Evolutionary conservation across 2,113 vertebrate genomes (phyloP), one percentile per base, ranked within the genome.

Genomic region (Serilophus lunatus): DNA sequence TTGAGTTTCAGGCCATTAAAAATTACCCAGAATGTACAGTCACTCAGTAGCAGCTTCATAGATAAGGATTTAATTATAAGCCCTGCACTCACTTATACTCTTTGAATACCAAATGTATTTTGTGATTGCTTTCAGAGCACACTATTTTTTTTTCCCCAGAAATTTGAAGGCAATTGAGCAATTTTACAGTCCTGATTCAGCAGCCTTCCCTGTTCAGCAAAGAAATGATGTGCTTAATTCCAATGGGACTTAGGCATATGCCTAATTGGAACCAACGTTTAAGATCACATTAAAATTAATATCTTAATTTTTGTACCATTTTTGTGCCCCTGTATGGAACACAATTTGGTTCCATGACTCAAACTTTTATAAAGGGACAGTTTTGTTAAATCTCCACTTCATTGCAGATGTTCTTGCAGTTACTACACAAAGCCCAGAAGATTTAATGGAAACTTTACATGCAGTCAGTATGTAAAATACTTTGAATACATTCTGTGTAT

Each of bases 61-160:
- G 95, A 97, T 97, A 96, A 96, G 95, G 95, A 96, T 96, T 96
- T 96, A 97, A 94, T 97, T 96, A 96, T 95, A 95, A 97, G 88
- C 90, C 94, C 90, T 93, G 90, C 93, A 95, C 76, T 93, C 92
- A 94, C 93, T 97, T 95, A 95, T 94, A 95, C 85, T 94, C 93
- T 96, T 93, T 96, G 94, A 97, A 96, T 97, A 96, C 92, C 93
- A 96, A 97, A 95, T 96, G 92, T 81, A 95, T 95, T 96, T 95
- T 96, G 92, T 92, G 95, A 94, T 97, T 96, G 95, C 93, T 97
- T 97, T 96, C 96, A 92, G 92, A 92, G 92, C 88, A 59, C 65
- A 82, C 83, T 92, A 78, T 82, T 95, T 96, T 95, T 93, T 96
- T 83, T 86, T 81, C 10, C 84, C 90, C 51, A 95, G 95, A 96